Evolutionary conservation across 2,113 vertebrate genomes (phyloP).

Genomic region (Falco punctatus): DNA sequence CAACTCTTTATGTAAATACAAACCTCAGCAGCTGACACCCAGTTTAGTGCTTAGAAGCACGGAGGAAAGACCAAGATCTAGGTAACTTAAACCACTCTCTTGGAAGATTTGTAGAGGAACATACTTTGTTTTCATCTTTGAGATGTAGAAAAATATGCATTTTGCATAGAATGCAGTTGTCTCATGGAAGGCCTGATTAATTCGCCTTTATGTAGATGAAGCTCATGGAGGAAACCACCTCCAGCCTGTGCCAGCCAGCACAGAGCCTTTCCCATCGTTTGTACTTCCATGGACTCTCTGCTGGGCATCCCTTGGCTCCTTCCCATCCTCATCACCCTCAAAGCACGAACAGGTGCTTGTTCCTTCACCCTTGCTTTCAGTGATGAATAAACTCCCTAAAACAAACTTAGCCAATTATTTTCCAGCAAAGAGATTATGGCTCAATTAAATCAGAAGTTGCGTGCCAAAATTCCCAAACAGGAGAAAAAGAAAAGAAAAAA

Average conservation of each 20-base stretch:
- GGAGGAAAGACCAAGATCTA: not conserved
- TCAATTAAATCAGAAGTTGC: not conserved
- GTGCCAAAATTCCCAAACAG: not conserved
- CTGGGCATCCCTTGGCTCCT: not conserved
- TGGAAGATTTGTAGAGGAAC: not conserved
- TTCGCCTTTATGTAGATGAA: not conserved
- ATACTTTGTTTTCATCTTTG: not conserved
- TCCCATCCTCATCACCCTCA: not conserved
- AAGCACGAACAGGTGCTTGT: accelerated
- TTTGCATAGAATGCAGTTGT: not conserved
- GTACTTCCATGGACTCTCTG: not conserved
- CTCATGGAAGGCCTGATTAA: not conserved
- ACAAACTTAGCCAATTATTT: not conserved
- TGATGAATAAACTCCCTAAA: not conserved
- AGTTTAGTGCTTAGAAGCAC: not conserved
- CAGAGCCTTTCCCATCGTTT: not conserved
- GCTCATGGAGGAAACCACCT: not conserved
- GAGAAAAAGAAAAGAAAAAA: not conserved
- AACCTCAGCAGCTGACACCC: not conserved
- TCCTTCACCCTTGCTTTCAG: not conserved
- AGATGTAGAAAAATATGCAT: not conserved
- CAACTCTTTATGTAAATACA: not conserved
- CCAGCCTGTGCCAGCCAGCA: not conserved
- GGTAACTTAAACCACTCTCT: not conserved
- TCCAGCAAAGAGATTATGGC: not conserved